Evolutionary conservation across 2,113 vertebrate species (phyloP).

Genomic region (Ameiurus melas): DNA sequence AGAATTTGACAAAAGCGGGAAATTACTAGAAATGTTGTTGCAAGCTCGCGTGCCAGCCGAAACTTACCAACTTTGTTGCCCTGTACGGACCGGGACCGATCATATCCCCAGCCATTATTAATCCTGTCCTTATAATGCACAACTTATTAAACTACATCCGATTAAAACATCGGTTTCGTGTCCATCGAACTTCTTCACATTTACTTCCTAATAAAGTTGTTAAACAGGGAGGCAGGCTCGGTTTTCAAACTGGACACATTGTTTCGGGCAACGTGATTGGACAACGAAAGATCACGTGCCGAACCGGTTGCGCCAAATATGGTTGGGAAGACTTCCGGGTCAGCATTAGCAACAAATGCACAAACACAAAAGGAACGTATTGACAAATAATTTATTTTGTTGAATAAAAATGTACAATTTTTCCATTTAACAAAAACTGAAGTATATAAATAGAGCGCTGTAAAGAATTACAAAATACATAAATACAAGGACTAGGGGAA

Average conservation of each 20-base stretch:
- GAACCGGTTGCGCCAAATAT: constrained; percentile 9
- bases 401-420: constrained; percentile 43
- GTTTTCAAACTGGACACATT: constrained; percentile 52
- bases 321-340: neutral
- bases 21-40: neutral
- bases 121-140: neutral
- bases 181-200: too few relatives aligned
- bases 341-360: too few relatives aligned
- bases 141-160: too few relatives aligned
- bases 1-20: neutral
- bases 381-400: constrained; percentile 56
- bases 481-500: neutral
- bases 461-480: constrained; percentile 33
- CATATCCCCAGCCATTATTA: constrained; percentile 71
- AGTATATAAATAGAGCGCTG: constrained; percentile 26
- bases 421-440: constrained; percentile 16
- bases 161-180: too few relatives aligned
- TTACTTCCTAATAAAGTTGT: too few relatives aligned
- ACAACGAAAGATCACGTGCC: constrained; percentile 38
- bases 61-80: constrained; percentile 82
- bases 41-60: neutral
- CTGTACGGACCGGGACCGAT: constrained; percentile 82
- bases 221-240: neutral
- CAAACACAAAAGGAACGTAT: neutral
- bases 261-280: constrained; percentile 51